phyloP scores from a whole-genome alignment of 2,113 vertebrate genomes.

The Gavialis gangeticus region DNA sequence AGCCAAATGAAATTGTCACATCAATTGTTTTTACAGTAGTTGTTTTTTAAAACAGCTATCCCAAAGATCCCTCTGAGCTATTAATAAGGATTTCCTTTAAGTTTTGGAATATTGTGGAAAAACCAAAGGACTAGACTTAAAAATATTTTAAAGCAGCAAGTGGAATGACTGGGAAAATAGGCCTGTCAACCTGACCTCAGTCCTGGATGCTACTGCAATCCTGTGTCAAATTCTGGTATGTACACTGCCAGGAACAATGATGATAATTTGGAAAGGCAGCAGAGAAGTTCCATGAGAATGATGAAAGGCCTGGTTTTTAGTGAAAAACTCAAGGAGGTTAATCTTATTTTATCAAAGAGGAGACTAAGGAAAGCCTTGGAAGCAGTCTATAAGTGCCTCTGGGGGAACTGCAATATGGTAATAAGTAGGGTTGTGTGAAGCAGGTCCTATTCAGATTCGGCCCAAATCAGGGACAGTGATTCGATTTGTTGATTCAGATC shows the following conservation, averaged over 20 bases:
- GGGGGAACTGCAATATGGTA: neutral
- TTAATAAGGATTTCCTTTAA: neutral
- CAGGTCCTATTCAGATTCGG: too few relatives aligned
- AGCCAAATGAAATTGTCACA: neutral
- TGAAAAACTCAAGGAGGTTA: slow-evolving; percentile 3
- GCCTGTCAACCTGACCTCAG: neutral
- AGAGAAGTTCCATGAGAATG: neutral
- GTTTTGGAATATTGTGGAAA: neutral
- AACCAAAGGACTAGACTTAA: neutral
- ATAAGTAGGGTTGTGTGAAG: neutral
- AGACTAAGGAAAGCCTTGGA: neutral
- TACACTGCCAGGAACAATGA: neutral
- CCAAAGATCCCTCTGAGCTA: neutral
- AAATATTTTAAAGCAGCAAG: neutral
- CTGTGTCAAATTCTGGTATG: accelerated
- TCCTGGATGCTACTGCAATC: neutral
- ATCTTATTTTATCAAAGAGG: neutral
- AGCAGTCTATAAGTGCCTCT: neutral
- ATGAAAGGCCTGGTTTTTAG: neutral
- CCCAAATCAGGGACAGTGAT: too few relatives aligned
- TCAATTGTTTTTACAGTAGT: neutral
- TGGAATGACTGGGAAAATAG: neutral
- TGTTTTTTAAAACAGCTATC: slow-evolving; percentile 25
- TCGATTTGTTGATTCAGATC: too few relatives aligned
- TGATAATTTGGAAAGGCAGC: neutral